Percentiles rank a stretch among this genome's conserved stretches.
These are phyloP conservation scores for Lepus americanus DNA, from an alignment of 2,113 vertebrate genomes.

Conservation along the genomic window DNA sequence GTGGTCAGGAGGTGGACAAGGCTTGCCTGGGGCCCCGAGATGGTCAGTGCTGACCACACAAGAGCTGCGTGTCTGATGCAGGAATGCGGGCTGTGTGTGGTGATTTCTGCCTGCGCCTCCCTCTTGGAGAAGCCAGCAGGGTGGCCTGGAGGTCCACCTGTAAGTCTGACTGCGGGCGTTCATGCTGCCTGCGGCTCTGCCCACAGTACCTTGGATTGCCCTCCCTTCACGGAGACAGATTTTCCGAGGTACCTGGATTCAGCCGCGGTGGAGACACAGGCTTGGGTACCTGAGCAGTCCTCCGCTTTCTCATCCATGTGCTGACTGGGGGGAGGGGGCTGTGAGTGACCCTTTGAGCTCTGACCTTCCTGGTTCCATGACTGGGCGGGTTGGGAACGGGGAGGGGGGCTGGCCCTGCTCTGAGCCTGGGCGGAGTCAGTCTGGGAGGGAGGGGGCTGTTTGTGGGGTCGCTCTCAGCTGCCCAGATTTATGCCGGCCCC, in stretches of 20 bases:
- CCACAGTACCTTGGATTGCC: background rate
- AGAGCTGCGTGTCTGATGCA: background rate
- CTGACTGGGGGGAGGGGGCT: background rate
- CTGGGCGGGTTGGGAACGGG: background rate
- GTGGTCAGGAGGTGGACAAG: background rate
- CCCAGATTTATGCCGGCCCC: no score
- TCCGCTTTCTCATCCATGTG: background rate
- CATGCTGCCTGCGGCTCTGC: background rate
- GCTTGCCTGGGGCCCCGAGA: background rate
- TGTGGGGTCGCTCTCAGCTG: background rate
- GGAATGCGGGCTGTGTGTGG: no score
- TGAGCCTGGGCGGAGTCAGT: background rate
- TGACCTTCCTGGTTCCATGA: background rate
- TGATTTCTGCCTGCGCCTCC: background rate
- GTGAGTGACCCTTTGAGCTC: background rate
- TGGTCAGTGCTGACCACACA: rapidly evolving
- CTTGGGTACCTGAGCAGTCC: background rate
- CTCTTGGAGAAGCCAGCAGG: background rate
- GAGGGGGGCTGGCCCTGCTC: rapidly evolving
- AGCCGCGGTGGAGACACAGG: background rate
- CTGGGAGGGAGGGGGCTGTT: background rate
- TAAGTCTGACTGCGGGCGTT: background rate
- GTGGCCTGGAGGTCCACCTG: background rate
- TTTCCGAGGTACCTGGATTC: background rate
- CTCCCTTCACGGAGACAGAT: background rate